A percentile compares a stretch with the other conserved stretches of the same genome.
Conservation (phyloP, 2,797 vertebrate species). For the Amblyraja radiata region DNA sequence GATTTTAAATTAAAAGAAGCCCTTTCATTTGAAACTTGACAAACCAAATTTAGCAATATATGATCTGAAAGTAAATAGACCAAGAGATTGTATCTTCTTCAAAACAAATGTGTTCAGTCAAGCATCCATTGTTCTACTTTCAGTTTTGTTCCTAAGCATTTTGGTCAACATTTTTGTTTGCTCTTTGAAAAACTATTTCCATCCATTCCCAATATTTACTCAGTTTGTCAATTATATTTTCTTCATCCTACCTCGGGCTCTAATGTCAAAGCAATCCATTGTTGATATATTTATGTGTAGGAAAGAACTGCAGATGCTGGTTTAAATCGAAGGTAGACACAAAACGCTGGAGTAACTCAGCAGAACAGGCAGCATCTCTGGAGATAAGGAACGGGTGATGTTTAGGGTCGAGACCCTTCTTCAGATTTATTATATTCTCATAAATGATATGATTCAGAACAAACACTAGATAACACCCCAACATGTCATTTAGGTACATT, state of each 20-base stretch:
- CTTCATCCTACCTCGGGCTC: not conserved
- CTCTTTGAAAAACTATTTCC: not conserved
- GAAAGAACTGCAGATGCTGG: no score
- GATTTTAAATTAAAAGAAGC: not conserved
- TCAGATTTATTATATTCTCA: not conserved
- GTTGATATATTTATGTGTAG: not conserved
- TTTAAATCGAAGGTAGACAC: no score
- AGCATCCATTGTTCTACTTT: not conserved
- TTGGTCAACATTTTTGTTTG: not conserved
- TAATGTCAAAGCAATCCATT: not conserved
- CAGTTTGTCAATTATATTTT: not conserved
- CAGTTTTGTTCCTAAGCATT: not conserved
- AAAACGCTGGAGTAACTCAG: no score
- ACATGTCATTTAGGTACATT: not conserved
- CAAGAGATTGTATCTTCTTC: not conserved
- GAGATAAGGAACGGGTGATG: no score
- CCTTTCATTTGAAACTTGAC: not conserved
- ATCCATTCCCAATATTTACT: not conserved
- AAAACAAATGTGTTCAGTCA: not conserved
- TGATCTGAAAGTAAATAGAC: not conserved
- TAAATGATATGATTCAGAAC: not conserved
- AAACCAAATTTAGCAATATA: not conserved
- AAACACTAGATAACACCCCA: conserved; percentile 7
- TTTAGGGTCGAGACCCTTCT: no score
- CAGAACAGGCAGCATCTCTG: no score